Evolutionary conservation across 2,113 vertebrate species (phyloP).

Genomic region (Labeo catla): DNA sequence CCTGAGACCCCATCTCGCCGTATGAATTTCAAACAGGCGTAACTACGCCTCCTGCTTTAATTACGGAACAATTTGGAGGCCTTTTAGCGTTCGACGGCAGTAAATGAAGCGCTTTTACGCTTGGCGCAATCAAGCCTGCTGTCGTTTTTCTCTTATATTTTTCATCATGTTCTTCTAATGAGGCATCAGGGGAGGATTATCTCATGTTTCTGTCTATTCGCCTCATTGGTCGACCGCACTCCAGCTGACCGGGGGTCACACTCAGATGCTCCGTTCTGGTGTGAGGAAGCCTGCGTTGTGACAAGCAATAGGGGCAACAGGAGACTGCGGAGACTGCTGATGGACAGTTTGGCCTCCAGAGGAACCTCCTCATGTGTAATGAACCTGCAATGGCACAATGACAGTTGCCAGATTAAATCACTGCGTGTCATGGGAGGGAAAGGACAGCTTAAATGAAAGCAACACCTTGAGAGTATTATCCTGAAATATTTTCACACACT

Average conservation of each 20-base stretch:
- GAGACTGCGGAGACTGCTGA: slow-evolving; percentile 2
- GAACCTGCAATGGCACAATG: slow-evolving; percentile 42
- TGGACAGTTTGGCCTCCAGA: slow-evolving; percentile 28
- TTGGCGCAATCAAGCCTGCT: slow-evolving; percentile 28
- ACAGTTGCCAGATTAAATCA: background rate
- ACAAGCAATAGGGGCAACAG: slow-evolving; percentile 13
- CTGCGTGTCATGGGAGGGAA: background rate
- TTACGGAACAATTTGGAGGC: slow-evolving; percentile 39
- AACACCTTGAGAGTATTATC: background rate
- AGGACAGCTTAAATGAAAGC: background rate
- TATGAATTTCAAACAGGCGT: slow-evolving; percentile 29
- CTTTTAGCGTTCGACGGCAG: slow-evolving; percentile 15
- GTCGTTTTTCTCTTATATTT: slow-evolving; percentile 21
- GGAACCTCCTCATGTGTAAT: slow-evolving; percentile 35
- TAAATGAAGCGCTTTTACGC: background rate
- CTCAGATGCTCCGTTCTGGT: background rate
- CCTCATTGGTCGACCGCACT: slow-evolving; percentile 10
- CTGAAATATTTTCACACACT: background rate
- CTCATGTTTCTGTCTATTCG: slow-evolving; percentile 18
- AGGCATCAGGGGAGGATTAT: slow-evolving; percentile 50
- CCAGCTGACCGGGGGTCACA: slow-evolving; percentile 26
- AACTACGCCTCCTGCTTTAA: slow-evolving; percentile 42
- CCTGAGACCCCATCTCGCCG: background rate
- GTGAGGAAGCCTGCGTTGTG: background rate
- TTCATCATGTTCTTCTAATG: slow-evolving; percentile 56